Conservation (phyloP, 2,113 vertebrate species). For the Struthio camelus region DNA sequence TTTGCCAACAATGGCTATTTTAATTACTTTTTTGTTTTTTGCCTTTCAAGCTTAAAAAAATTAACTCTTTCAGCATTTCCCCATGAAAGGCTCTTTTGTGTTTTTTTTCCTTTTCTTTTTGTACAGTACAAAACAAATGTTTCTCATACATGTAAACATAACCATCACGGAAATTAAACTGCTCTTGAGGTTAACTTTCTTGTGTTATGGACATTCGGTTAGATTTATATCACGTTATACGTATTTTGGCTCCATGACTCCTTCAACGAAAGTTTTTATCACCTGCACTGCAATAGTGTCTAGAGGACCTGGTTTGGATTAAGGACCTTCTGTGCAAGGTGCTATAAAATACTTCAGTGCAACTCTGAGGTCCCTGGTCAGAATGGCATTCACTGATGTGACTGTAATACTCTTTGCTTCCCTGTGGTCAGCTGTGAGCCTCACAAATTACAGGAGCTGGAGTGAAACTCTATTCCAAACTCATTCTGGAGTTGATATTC, state of each 20-base stretch:
- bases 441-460: not conserved
- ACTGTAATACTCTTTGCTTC: not conserved
- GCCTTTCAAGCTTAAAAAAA: conserved; percentile 12
- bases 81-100: not conserved
- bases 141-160: conserved; percentile 51
- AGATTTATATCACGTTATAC: not conserved
- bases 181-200: not conserved
- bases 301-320: not conserved
- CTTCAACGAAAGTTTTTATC: not conserved
- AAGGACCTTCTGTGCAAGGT: not conserved
- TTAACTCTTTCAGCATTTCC: not conserved
- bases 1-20: not conserved
- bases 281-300: not conserved
- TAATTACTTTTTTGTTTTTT: not conserved
- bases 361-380: not conserved
- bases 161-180: conserved; percentile 17
- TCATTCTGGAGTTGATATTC: not conserved
- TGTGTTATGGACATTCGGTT: not conserved
- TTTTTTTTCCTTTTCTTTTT: not conserved
- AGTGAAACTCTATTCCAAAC: not conserved
- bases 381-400: not conserved
- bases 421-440: not conserved
- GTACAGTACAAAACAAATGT: conserved; percentile 42
- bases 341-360: not conserved
- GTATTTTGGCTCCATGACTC: conserved; percentile 14